phyloP scores from a whole-genome alignment of 1,140 invertebrate species.

The Steinernema khuongi region DNA sequence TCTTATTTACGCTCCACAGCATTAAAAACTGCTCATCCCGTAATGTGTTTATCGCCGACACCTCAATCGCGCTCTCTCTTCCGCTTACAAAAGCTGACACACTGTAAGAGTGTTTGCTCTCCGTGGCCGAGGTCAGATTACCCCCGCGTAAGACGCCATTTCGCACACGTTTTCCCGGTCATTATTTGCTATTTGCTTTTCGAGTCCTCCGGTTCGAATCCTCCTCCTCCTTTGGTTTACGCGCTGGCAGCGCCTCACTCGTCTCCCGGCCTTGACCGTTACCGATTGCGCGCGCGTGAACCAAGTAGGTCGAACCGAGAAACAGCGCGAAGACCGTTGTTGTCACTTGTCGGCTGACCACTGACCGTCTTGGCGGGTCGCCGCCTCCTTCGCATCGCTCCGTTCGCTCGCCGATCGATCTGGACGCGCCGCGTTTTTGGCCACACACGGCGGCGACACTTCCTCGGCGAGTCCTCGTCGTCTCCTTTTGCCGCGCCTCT shows the following conservation, averaged over 20 bases:
- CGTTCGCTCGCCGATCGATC: background rate
- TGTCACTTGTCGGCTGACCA: background rate
- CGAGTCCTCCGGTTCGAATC: background rate
- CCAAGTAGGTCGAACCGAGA: background rate
- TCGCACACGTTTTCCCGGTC: background rate
- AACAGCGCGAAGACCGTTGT: conserved; percentile 10
- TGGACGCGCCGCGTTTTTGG: background rate
- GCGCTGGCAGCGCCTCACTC: background rate
- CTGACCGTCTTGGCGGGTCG: background rate
- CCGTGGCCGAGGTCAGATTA: too few species aligned
- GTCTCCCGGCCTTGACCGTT: conserved; percentile 1
- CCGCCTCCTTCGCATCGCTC: background rate
- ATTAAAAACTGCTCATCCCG: too few species aligned
- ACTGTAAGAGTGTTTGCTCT: too few species aligned
- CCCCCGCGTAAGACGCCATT: too few species aligned
- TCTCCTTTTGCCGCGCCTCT: background rate
- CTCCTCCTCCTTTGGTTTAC: background rate
- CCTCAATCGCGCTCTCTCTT: too few species aligned
- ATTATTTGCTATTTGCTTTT: conserved; percentile 11
- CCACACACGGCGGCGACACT: background rate
- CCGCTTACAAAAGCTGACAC: too few species aligned
- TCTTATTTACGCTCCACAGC: too few species aligned
- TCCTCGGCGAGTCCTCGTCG: background rate
- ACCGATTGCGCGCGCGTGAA: conserved; percentile 2
- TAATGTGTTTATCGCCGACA: too few species aligned